phyloP scores from a whole-genome alignment of 37 sponge, comb jelly and placozoan genomes.

The Diacarnus erythraeanus region DNA sequence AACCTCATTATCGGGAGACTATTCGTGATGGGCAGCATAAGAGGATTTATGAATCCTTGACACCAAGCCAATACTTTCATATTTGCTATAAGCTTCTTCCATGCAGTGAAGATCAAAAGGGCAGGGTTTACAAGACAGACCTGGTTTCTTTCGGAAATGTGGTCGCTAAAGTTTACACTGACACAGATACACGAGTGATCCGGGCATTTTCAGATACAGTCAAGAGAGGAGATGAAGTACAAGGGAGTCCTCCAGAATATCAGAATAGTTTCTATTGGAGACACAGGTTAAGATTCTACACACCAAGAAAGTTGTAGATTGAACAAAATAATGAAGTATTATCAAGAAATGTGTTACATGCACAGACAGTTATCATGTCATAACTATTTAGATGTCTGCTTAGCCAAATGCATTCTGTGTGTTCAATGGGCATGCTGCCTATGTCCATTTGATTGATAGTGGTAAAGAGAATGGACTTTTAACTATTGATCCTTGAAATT shows the following conservation, averaged over 20 bases:
- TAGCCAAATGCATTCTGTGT: not conserved
- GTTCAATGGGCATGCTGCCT: not conserved
- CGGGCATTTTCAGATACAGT: conserved; percentile 39
- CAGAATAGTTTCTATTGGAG: conserved; percentile 65
- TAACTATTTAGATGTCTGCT: not conserved
- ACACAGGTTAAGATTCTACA: no score
- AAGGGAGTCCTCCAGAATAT: not conserved
- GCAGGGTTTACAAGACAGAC: conserved; percentile 61
- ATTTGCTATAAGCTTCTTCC: conserved; percentile 82
- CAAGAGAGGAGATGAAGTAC: not conserved
- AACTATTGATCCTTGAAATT: no score
- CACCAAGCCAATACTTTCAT: conserved; percentile 73
- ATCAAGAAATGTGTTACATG: not conserved
- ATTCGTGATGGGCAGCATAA: conserved; percentile 57
- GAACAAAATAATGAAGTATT: no score
- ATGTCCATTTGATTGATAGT: not conserved
- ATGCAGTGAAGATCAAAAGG: not conserved
- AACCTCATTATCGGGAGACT: conserved; percentile 37
- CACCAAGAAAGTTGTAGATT: no score
- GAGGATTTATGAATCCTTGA: conserved; percentile 63
- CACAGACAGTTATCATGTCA: not conserved
- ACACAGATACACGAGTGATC: conserved; percentile 68
- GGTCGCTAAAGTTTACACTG: conserved; percentile 85
- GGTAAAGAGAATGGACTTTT: no score
- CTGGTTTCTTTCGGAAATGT: conserved; percentile 81